A percentile compares a stretch with the other conserved stretches of the same genome.
Evolutionary conservation across 2,113 vertebrate genomes (phyloP).

Genomic region (Pachycephala philippinensis): DNA sequence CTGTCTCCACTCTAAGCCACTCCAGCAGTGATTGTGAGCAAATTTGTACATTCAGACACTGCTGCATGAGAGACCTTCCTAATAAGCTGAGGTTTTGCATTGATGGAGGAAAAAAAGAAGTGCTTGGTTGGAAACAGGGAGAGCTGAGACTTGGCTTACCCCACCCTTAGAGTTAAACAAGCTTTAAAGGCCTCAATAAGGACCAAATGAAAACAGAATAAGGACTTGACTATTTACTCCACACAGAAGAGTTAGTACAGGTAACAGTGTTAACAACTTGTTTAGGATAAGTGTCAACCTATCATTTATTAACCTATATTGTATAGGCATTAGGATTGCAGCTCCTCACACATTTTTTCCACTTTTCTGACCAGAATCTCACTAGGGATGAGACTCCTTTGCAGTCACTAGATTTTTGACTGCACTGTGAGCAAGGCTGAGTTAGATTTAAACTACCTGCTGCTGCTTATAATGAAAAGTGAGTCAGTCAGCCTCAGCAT

Average conservation of each 20-base stretch:
- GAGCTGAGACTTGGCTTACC: background rate
- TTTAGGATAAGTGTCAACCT: background rate
- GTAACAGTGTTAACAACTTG: background rate
- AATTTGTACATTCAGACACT: constrained; percentile 26
- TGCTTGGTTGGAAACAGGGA: background rate
- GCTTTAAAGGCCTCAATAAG: background rate
- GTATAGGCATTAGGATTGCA: background rate
- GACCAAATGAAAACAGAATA: background rate
- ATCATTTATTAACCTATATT: background rate
- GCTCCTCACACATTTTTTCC: background rate
- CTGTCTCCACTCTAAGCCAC: background rate
- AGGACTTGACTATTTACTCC: background rate
- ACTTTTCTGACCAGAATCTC: background rate
- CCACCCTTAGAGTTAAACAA: background rate
- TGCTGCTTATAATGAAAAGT: background rate
- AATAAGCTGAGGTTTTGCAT: constrained; percentile 25
- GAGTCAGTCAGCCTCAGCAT: background rate
- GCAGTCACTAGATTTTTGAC: background rate
- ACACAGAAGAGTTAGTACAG: background rate
- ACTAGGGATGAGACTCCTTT: background rate
- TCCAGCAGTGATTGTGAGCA: constrained; percentile 35
- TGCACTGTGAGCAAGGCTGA: background rate
- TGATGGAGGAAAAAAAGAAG: background rate
- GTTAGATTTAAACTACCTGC: background rate
- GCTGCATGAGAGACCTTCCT: constrained; percentile 22